Percentiles rank a stretch among this genome's conserved stretches.
These are phyloP conservation scores for Coremacera marginata DNA, from an alignment of 2,888 invertebrate genomes.

Conservation along the genomic window DNA sequence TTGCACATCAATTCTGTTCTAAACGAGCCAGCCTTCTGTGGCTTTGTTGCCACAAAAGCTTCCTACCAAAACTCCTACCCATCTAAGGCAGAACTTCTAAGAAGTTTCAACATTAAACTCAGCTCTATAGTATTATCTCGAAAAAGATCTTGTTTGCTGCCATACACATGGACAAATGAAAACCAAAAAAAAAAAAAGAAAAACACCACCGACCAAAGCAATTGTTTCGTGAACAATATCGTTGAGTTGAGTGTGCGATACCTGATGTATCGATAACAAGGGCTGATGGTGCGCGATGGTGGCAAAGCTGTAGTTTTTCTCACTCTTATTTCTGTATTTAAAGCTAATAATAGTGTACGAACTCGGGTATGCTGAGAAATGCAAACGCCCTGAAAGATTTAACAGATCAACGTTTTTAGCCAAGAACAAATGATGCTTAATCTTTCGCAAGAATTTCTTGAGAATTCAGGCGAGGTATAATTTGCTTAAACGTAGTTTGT, in stretches of 20 bases:
- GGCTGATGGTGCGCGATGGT: constrained; percentile 41
- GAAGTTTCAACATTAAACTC: constrained; percentile 28
- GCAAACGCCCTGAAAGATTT: constrained; percentile 36
- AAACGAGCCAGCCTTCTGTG: constrained; percentile 31
- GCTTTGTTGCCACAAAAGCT: neutral
- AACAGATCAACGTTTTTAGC: constrained; percentile 8
- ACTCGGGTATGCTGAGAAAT: neutral
- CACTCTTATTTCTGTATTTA: constrained; percentile 60
- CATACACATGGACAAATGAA: constrained; percentile 19
- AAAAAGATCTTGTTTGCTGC: constrained; percentile 49
- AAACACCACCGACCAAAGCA: constrained; percentile 48
- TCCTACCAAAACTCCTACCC: neutral
- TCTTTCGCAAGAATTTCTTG: neutral
- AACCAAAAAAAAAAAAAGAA: constrained; percentile 45
- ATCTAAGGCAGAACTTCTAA: constrained; percentile 23
- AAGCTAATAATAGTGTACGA: constrained; percentile 57
- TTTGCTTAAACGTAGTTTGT: too few relatives aligned
- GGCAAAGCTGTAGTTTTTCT: constrained; percentile 60
- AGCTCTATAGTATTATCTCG: constrained; percentile 44
- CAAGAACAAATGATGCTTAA: constrained; percentile 13
- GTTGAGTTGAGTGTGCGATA: constrained; percentile 54
- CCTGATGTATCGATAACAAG: constrained; percentile 2
- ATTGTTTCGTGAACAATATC: constrained; percentile 56
- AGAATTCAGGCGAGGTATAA: neutral
- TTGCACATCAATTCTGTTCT: constrained; percentile 25